A percentile compares a stretch with the other conserved stretches of the same genome.
phyloP scores from a whole-genome alignment of 2,113 vertebrate species.

The Recurvirostra avosetta region DNA sequence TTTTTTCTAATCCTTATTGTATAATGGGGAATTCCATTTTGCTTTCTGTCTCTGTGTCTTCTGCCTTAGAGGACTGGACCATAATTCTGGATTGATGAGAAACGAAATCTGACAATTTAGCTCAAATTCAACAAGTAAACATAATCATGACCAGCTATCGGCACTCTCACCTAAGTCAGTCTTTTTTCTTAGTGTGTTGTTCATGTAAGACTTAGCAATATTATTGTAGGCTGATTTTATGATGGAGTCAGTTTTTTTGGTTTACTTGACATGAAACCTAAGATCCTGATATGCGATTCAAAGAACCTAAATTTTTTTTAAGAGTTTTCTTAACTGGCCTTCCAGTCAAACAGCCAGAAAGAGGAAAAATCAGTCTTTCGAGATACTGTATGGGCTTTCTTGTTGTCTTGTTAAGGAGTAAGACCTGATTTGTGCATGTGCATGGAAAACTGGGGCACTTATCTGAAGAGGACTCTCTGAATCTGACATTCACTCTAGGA shows the following conservation, averaged over 20 bases:
- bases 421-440: neutral
- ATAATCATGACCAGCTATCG: neutral
- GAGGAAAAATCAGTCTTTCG: neutral
- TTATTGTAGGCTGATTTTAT: neutral
- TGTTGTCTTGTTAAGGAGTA: neutral
- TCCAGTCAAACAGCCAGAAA: neutral
- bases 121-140: neutral
- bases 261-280: neutral
- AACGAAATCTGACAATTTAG: neutral
- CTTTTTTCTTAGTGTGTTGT: neutral
- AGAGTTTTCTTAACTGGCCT: neutral
- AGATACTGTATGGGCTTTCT: neutral
- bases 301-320: neutral
- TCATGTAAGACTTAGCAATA: neutral
- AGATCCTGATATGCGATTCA: neutral
- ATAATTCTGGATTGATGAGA: neutral
- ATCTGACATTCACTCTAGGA: neutral
- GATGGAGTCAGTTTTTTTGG: neutral
- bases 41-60: neutral
- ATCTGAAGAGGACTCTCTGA: neutral
- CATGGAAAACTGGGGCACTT: neutral
- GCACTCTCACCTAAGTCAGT: neutral
- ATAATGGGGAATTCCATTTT: neutral
- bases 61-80: neutral
- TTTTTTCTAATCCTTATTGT: neutral